A percentile compares a stretch with the other conserved stretches of the same genome.
phyloP scores from a whole-genome alignment of 2,113 vertebrate species.

The Lucifuga dentata region DNA sequence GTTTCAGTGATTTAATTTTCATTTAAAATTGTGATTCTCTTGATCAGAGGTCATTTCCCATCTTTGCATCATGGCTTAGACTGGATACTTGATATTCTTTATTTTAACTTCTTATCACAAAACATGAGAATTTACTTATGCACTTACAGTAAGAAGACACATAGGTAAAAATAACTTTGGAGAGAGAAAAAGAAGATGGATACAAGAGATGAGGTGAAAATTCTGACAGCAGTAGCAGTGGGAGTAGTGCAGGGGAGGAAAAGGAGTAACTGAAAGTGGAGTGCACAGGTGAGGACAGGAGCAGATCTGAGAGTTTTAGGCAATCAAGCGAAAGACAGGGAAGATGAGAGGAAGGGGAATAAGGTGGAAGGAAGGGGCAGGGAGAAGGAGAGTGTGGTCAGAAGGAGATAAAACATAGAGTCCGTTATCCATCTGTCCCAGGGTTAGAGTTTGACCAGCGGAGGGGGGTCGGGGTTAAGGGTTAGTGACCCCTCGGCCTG shows the following conservation, averaged over 20 bases:
- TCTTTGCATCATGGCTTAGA: too few species aligned
- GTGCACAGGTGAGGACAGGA: constrained; percentile 24
- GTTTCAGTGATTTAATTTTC: too few species aligned
- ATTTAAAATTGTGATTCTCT: too few species aligned
- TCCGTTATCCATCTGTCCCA: constrained; percentile 81
- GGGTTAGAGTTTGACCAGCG: constrained; percentile 79
- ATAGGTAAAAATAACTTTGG: background rate
- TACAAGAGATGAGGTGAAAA: constrained; percentile 4
- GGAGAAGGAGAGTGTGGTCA: constrained; percentile 65
- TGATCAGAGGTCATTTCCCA: too few species aligned
- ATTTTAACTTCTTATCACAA: too few species aligned
- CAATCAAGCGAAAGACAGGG: constrained; percentile 33
- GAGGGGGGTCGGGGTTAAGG: constrained; percentile 73
- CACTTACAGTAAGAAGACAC: constrained; percentile 16
- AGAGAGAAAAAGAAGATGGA: constrained; percentile 7
- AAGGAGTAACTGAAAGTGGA: constrained; percentile 36
- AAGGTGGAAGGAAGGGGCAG: constrained; percentile 60
- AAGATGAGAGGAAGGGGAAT: constrained; percentile 46
- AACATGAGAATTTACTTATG: too few species aligned
- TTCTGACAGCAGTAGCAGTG: background rate
- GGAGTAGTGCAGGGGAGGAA: constrained; percentile 12
- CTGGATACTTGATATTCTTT: too few species aligned
- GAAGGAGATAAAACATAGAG: constrained; percentile 71
- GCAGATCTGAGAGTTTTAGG: constrained; percentile 37
- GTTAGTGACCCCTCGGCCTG: constrained; percentile 55